These are phyloP conservation scores for Channa argus DNA, from an alignment of 2,113 vertebrate genomes.

Conservation along the genomic window DNA sequence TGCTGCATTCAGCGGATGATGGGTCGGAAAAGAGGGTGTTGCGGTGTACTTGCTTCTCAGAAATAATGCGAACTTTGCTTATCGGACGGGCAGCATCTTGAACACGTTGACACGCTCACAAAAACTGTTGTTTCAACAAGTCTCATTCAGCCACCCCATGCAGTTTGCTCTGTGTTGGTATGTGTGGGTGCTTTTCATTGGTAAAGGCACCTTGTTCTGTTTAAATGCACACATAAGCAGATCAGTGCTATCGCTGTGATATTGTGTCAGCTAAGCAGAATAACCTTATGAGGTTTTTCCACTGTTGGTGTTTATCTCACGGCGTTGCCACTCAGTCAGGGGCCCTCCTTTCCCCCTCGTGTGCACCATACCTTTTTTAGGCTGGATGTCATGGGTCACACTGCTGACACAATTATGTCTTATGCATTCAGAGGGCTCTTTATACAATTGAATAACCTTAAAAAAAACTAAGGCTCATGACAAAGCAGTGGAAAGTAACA, in stretches of 20 bases:
- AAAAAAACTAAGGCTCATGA: no score
- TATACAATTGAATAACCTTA: no score
- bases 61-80: constrained; percentile 78
- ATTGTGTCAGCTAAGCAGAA: constrained; percentile 78
- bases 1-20: constrained; percentile 66
- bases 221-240: constrained; percentile 75
- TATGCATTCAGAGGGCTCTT: no score
- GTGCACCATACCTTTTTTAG: constrained; percentile 14
- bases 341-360: constrained; percentile 13
- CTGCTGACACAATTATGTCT: not conserved
- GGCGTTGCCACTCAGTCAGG: constrained; percentile 28
- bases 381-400: constrained; percentile 41
- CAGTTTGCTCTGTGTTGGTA: constrained; percentile 48
- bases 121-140: constrained; percentile 53
- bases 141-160: constrained; percentile 57
- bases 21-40: constrained; percentile 66
- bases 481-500: no score
- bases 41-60: constrained; percentile 78
- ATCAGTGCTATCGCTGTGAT: constrained; percentile 71
- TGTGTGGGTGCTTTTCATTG: constrained; percentile 44
- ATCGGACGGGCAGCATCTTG: constrained; percentile 66
- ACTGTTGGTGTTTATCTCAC: constrained; percentile 71
- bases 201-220: constrained; percentile 49
- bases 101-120: constrained; percentile 50
- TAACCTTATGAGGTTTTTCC: constrained; percentile 74